These are phyloP conservation scores for Linhomoeus sp. DNA, from an alignment of 2,888 invertebrate species.

Conservation along the genomic window DNA sequence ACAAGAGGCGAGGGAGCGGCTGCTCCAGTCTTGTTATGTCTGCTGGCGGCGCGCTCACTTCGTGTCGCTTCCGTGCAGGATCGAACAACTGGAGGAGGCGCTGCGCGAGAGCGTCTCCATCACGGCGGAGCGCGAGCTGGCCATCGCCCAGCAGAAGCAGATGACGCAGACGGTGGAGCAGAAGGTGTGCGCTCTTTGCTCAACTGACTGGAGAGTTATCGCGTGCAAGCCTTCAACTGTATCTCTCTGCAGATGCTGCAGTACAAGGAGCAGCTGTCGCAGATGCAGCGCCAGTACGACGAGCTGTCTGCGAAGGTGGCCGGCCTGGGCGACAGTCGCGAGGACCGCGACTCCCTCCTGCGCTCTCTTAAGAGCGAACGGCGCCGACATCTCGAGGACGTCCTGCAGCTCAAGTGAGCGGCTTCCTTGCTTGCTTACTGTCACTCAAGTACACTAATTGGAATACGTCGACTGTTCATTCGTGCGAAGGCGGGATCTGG, in stretches of 20 bases:
- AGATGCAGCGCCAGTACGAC: conserved; percentile 49
- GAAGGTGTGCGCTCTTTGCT: not conserved
- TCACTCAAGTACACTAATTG: too few relatives aligned
- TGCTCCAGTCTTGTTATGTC: too few relatives aligned
- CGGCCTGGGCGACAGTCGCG: conserved; percentile 32
- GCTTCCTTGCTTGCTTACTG: too few relatives aligned
- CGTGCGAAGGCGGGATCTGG: too few relatives aligned
- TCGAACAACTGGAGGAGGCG: conserved; percentile 61
- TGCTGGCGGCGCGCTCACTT: too few relatives aligned
- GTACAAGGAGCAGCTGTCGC: conserved; percentile 40
- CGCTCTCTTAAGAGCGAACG: conserved; percentile 42
- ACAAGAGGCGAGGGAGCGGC: too few relatives aligned
- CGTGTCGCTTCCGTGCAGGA: too few relatives aligned
- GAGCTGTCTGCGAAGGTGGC: conserved; percentile 45
- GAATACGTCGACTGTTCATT: conserved; percentile 33
- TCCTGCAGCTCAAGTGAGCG: conserved; percentile 62
- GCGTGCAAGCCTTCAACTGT: not conserved
- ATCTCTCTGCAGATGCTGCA: not conserved
- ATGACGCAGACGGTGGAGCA: conserved; percentile 4
- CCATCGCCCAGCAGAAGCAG: conserved; percentile 33
- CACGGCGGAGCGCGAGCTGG: conserved; percentile 36
- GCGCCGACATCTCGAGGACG: conserved; percentile 48
- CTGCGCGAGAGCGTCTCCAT: conserved; percentile 51
- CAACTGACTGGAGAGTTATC: not conserved
- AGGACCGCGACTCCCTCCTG: conserved; percentile 44